Evolutionary conservation across 2,797 vertebrate species (phyloP).

Genomic region (Gallirallus australis): DNA sequence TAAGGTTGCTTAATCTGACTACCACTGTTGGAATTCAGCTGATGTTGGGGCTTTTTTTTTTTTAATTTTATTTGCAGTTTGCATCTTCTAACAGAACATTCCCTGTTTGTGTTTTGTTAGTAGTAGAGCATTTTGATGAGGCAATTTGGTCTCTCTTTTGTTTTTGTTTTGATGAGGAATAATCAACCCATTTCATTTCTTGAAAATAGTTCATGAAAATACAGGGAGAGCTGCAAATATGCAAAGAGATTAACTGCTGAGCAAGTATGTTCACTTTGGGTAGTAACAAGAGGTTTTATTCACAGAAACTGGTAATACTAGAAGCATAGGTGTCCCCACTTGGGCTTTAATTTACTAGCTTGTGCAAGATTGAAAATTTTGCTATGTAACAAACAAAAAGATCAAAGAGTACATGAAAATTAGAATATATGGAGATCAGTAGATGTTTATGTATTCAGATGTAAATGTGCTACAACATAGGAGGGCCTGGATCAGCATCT

Average conservation of each 20-base stretch:
- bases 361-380: neutral
- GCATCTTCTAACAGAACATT: neutral
- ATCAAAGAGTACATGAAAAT: neutral
- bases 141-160: neutral
- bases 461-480: neutral
- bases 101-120: neutral
- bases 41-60: neutral
- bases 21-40: neutral
- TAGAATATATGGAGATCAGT: neutral
- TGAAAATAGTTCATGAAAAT: neutral
- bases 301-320: neutral
- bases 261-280: rapidly evolving
- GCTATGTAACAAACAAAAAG: neutral
- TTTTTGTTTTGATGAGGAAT: neutral
- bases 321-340: neutral
- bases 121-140: neutral
- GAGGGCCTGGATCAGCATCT: neutral
- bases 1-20: neutral
- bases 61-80: neutral
- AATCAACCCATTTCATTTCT: neutral
- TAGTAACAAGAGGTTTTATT: neutral
- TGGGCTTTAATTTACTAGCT: neutral
- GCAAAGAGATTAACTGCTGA: neutral
- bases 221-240: neutral
- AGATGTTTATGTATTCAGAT: neutral